These are phyloP conservation scores for Furcula furcula DNA, from an alignment of 2,888 invertebrate species.

Conservation along the genomic window DNA sequence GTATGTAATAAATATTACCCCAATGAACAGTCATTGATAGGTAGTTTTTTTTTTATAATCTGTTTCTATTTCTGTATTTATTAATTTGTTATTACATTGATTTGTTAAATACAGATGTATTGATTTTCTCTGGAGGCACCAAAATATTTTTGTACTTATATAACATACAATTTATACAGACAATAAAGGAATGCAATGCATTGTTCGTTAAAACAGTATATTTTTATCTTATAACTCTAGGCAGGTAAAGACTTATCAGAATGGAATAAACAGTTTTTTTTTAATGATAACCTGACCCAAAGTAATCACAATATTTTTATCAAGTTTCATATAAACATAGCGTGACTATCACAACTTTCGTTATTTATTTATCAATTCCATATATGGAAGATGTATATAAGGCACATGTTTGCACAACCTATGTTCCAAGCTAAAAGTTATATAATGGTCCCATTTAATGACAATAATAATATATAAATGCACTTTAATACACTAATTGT, in stretches of 20 bases:
- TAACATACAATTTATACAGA: too few relatives aligned
- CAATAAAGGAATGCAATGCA: too few relatives aligned
- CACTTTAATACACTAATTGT: too few relatives aligned
- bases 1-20: too few relatives aligned
- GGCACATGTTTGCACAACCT: conserved; percentile 36
- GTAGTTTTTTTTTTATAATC: too few relatives aligned
- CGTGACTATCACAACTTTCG: conserved; percentile 39
- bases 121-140: too few relatives aligned
- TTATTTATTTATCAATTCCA: conserved; percentile 6
- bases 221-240: background rate
- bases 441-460: conserved; percentile 17
- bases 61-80: too few relatives aligned
- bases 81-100: too few relatives aligned
- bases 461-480: too few relatives aligned
- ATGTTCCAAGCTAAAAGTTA: conserved; percentile 15
- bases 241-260: background rate
- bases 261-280: background rate
- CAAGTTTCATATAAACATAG: conserved; percentile 17
- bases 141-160: too few relatives aligned
- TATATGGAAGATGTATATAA: conserved; percentile 16
- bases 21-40: too few relatives aligned
- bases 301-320: conserved; percentile 9
- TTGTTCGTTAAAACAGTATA: background rate
- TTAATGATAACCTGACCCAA: conserved; percentile 15
- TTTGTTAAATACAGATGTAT: too few relatives aligned